phyloP scores from a whole-genome alignment of 1,140 invertebrate genomes.

The Odontomachus brunneus region DNA sequence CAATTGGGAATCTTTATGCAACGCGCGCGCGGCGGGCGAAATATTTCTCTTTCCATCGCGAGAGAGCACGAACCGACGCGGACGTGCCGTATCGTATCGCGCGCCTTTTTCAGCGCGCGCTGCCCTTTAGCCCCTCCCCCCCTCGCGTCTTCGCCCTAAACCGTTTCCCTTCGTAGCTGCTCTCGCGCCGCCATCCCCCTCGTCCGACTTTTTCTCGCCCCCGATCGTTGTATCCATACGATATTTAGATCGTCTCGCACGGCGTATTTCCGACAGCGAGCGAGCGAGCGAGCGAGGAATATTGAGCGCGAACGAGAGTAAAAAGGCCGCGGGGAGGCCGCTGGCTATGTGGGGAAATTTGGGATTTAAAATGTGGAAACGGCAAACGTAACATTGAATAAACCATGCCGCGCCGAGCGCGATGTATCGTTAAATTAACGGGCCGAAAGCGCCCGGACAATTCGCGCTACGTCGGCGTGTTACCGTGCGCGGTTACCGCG shows the following conservation, averaged over 20 bases:
- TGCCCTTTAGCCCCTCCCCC: no score
- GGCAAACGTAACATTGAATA: slow-evolving; percentile 50
- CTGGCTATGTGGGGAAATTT: slow-evolving; percentile 36
- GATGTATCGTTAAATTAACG: slow-evolving; percentile 57
- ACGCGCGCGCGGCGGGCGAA: neutral
- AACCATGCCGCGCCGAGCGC: slow-evolving; percentile 37
- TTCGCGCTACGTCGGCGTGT: neutral
- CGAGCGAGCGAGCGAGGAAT: slow-evolving; percentile 34
- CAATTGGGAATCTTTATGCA: slow-evolving; percentile 45
- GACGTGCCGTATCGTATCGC: slow-evolving; percentile 30
- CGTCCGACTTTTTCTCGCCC: neutral
- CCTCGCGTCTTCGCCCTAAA: slow-evolving; percentile 23
- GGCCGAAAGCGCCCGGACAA: neutral
- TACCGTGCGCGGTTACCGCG: no score
- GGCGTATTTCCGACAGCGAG: slow-evolving; percentile 34
- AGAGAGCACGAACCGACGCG: slow-evolving; percentile 17
- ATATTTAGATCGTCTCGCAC: slow-evolving; percentile 48
- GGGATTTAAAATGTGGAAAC: slow-evolving; percentile 57
- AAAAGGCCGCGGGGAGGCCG: neutral
- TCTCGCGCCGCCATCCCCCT: no score
- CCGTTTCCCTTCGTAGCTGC: slow-evolving; percentile 10
- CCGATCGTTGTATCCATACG: slow-evolving; percentile 21
- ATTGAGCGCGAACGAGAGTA: slow-evolving; percentile 30
- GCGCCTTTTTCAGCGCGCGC: slow-evolving; percentile 4
- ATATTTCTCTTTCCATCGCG: slow-evolving; percentile 41